Evolutionary conservation across 2,113 vertebrate species (phyloP), one percentile per base, ranked within the genome.

Genomic region (Ictidomys tridecemlineatus): DNA sequence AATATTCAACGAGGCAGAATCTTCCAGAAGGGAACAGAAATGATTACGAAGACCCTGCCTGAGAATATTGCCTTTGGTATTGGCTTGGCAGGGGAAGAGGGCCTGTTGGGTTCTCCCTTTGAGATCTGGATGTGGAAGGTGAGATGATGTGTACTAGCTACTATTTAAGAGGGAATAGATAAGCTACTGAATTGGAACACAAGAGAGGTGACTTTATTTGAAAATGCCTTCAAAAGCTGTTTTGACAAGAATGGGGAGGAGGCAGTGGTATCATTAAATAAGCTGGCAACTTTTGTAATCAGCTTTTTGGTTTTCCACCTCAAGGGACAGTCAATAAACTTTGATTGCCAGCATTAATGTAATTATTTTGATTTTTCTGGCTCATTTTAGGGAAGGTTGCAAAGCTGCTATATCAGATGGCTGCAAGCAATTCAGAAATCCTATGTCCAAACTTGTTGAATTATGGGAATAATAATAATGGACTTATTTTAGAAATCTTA

Each of bases 241-340:
- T 98, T 98, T 98, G 98, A 98, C 13, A 79, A 97, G 95, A 97
- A 95, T 3, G 26, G 82, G 93, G 96, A 98, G 92, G 96, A 97
- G 97, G 97, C 96, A 92, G 95, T 97, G 80, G 28, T 98, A 97
- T 98, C 98, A 98, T 98, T 98, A 98, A 98, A 98, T 98, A 98
- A 98, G 95, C 95, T 97, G 98, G 97, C 96, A 98, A 98, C 94
- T 98, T 98, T 97, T 96, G 95, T 98, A 99, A 97, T 98, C 95
- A 97, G 97, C 95, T 98, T 98, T 98, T 98, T 98, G 97, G 97
- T 98, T 98, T 98, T 97, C 92, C 89, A 97, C 98, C 99, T 98
- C 98, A 98, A 98, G 98, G 99, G 99, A 99, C 98, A 98, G 98
- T 99, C 98, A 98, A 98, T 99, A 99, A 98, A 98, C 98, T 99